Conservation (phyloP, 2,797 vertebrate species). For the Premnoplex brunnescens region DNA sequence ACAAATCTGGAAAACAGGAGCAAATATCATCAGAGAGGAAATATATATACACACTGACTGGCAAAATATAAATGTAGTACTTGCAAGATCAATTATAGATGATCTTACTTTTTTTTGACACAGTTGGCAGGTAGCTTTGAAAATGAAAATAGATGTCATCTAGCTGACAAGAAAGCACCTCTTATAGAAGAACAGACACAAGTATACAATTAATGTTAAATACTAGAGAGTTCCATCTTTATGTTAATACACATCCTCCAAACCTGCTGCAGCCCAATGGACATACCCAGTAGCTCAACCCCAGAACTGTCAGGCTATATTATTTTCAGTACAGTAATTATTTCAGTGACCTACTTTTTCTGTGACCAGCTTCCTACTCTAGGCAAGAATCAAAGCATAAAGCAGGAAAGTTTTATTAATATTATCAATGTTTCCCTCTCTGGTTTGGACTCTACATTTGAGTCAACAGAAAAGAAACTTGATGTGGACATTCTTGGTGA, state of each 20-base stretch:
- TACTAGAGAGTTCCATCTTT: constrained; percentile 42
- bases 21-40: background rate
- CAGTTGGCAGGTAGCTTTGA: background rate
- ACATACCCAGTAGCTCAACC: constrained; percentile 54
- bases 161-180: constrained; percentile 7
- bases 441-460: background rate
- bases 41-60: background rate
- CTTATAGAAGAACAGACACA: constrained; percentile 19
- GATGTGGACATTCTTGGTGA: background rate
- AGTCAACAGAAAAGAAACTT: background rate
- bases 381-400: constrained; percentile 58
- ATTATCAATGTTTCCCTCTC: background rate
- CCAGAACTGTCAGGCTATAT: constrained; percentile 73
- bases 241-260: constrained; percentile 26
- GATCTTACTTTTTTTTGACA: background rate
- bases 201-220: constrained; percentile 13
- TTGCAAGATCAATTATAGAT: background rate
- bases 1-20: background rate
- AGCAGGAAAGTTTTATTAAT: constrained; percentile 33
- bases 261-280: constrained; percentile 37
- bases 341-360: constrained; percentile 78
- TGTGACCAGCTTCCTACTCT: constrained; percentile 46
- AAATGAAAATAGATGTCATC: background rate
- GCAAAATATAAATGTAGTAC: background rate
- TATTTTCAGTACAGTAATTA: constrained; percentile 74